A percentile compares a stretch with the other conserved stretches of the same genome.
Conservation (phyloP, 1,140 invertebrate species). For the Eufriesea mexicana region DNA sequence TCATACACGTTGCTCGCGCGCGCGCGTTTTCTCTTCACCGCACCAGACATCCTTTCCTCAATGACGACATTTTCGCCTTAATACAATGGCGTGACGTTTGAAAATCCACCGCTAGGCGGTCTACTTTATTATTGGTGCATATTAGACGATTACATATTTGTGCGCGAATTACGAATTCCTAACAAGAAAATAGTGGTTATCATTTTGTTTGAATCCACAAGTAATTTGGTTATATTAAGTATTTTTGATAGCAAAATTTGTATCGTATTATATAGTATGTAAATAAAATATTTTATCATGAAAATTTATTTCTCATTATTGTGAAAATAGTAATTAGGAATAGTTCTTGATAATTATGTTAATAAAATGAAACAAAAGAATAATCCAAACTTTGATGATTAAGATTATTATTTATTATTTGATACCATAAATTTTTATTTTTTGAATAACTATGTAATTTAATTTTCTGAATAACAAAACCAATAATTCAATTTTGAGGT, state of each 20-base stretch:
- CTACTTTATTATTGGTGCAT: slow-evolving; percentile 3
- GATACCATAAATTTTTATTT: background rate
- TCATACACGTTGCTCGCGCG: slow-evolving; percentile 41
- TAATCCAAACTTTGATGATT: background rate
- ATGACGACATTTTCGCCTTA: slow-evolving; percentile 31
- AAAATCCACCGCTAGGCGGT: slow-evolving; percentile 22
- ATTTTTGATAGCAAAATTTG: background rate
- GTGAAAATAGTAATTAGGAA: background rate
- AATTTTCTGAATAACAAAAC: background rate
- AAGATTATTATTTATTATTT: background rate
- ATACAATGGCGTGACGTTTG: background rate
- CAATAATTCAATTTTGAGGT: background rate
- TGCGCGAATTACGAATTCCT: background rate
- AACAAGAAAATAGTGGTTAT: background rate
- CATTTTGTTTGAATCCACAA: background rate
- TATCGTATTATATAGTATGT: background rate
- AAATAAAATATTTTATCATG: background rate
- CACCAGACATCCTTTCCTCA: slow-evolving; percentile 8
- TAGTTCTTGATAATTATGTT: no score
- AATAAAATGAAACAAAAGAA: background rate
- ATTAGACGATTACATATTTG: background rate
- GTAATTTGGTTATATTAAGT: no score
- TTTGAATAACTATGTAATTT: no score
- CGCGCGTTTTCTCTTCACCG: slow-evolving; percentile 21
- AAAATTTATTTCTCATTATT: background rate